A percentile compares a stretch with the other conserved stretches of the same genome.
phyloP scores from a whole-genome alignment of 1,140 invertebrate genomes.

The Polyergus mexicanus region DNA sequence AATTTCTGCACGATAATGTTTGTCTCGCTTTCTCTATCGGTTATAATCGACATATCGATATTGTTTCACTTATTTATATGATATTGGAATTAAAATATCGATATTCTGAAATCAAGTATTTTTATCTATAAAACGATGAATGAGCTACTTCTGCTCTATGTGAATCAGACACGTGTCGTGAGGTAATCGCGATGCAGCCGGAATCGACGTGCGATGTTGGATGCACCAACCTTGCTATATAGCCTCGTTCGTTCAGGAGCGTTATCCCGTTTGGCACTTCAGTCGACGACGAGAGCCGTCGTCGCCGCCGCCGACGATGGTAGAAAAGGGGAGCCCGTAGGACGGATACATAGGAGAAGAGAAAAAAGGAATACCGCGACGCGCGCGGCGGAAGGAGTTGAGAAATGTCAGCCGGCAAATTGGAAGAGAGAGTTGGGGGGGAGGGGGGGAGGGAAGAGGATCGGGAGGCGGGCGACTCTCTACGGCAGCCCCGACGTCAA shows the following conservation, averaged over 20 bases:
- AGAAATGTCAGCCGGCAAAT: slow-evolving; percentile 83
- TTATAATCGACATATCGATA: not conserved
- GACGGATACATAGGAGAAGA: slow-evolving; percentile 26
- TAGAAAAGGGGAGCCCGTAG: not conserved
- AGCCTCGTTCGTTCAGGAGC: slow-evolving; percentile 1
- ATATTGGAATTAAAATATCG: not conserved
- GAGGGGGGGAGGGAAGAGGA: not conserved
- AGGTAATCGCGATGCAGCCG: not conserved
- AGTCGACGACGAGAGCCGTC: slow-evolving; percentile 63
- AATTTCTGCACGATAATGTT: no score
- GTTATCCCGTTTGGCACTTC: slow-evolving; percentile 54
- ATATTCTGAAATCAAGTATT: slow-evolving; percentile 16
- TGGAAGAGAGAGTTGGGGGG: slow-evolving; percentile 71
- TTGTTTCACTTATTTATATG: not conserved
- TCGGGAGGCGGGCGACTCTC: slow-evolving; percentile 61
- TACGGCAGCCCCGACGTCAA: slow-evolving; percentile 82
- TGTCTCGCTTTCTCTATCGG: no score
- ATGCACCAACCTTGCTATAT: slow-evolving; percentile 8
- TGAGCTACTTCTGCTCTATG: not conserved
- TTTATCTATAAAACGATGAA: not conserved
- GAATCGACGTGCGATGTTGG: not conserved
- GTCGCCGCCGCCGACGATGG: slow-evolving; percentile 21
- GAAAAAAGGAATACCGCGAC: slow-evolving; percentile 56
- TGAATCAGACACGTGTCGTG: not conserved
- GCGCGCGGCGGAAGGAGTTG: slow-evolving; percentile 69